Conservation (phyloP, 2,888 invertebrate genomes). For the Mamestra brassicae region DNA sequence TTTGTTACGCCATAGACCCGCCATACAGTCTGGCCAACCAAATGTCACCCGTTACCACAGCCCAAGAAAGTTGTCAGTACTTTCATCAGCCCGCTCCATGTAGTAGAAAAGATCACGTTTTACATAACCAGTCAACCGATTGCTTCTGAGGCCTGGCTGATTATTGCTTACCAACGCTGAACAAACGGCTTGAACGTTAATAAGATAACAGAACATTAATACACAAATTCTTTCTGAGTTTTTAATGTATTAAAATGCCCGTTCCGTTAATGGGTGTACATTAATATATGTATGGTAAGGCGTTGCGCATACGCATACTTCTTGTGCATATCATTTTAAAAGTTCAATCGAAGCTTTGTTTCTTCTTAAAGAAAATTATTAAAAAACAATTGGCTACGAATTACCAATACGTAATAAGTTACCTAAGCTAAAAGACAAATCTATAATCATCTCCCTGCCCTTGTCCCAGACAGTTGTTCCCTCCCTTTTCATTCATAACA, state of each 20-base stretch:
- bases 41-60: slow-evolving; percentile 45
- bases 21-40: slow-evolving; percentile 46
- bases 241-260: slow-evolving; percentile 16
- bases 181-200: slow-evolving; percentile 20
- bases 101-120: slow-evolving; percentile 48
- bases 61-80: slow-evolving; percentile 57
- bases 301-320: slow-evolving; percentile 13
- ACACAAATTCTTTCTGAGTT: slow-evolving; percentile 24
- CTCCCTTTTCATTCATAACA: neutral
- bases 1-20: slow-evolving; percentile 38
- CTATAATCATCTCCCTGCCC: neutral
- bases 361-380: neutral
- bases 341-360: neutral
- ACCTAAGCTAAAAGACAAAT: neutral
- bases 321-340: neutral
- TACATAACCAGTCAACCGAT: slow-evolving; percentile 54
- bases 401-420: neutral
- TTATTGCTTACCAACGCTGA: slow-evolving; percentile 27
- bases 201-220: slow-evolving; percentile 35
- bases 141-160: slow-evolving; percentile 28
- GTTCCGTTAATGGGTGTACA: slow-evolving; percentile 28
- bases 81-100: slow-evolving; percentile 37
- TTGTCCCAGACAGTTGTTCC: neutral
- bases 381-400: neutral
- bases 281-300: slow-evolving; percentile 34